These are phyloP conservation scores for Myrmecobius fasciatus DNA, from an alignment of 2,113 vertebrate species.

Conservation along the genomic window DNA sequence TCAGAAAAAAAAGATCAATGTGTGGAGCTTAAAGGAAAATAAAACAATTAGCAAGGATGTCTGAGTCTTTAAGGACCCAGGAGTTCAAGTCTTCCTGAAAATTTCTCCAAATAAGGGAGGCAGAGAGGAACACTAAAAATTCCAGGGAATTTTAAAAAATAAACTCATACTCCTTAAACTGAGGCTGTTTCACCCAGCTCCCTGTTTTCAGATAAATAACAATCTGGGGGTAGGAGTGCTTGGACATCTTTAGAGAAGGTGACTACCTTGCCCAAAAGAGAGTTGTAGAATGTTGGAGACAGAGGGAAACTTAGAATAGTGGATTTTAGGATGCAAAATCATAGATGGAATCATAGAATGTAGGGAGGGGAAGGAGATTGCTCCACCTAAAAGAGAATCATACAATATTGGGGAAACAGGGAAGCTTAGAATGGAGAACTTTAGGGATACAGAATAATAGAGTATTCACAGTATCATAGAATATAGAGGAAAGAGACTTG, in stretches of 20 bases:
- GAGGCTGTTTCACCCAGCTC: background rate
- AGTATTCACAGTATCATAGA: background rate
- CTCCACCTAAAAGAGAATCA: no score
- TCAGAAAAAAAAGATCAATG: background rate
- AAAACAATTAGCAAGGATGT: background rate
- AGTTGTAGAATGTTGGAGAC: background rate
- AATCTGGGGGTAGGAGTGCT: background rate
- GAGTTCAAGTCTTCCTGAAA: background rate
- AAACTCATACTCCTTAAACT: background rate
- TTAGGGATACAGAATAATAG: no score
- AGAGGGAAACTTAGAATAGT: background rate
- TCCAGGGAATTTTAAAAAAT: background rate
- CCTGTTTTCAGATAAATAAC: background rate
- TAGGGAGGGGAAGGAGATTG: no score
- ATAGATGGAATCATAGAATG: no score
- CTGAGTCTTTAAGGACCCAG: background rate
- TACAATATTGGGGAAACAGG: no score
- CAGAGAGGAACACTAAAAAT: background rate
- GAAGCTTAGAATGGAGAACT: no score
- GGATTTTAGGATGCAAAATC: background rate
- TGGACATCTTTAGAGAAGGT: background rate
- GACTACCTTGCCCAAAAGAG: background rate
- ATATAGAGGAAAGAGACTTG: background rate
- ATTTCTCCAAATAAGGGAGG: background rate
- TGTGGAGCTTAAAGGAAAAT: background rate